phyloP scores from a whole-genome alignment of 1,140 invertebrate species.

The Achatina immaculata region DNA sequence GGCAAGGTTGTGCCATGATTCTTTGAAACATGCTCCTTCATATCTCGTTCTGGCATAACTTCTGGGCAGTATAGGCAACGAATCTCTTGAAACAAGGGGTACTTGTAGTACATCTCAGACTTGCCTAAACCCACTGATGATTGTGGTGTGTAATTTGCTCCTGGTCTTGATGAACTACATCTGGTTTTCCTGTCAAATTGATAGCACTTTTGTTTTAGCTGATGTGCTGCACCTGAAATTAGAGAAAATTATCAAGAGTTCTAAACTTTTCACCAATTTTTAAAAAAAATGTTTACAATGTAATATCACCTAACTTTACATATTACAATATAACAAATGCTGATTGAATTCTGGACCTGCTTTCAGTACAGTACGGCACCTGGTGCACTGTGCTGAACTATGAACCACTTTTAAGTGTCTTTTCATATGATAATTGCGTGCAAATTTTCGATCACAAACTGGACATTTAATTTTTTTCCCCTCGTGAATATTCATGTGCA shows the following conservation, averaged over 20 bases:
- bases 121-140: neutral
- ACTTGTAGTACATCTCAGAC: neutral
- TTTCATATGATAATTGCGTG: constrained; percentile 23
- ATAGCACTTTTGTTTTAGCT: neutral
- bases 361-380: neutral
- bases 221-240: neutral
- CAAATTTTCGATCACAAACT: constrained; percentile 17
- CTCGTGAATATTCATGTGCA: constrained; percentile 11
- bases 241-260: neutral
- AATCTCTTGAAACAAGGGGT: neutral
- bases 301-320: neutral
- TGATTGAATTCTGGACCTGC: constrained; percentile 13
- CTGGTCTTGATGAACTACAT: neutral
- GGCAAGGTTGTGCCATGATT: constrained; percentile 23
- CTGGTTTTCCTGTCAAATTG: neutral
- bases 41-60: neutral
- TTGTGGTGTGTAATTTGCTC: neutral
- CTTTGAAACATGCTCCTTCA: constrained; percentile 25
- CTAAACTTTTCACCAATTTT: neutral
- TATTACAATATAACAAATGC: constrained; percentile 21
- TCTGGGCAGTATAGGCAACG: constrained; percentile 4
- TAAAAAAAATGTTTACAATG: neutral
- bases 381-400: constrained; percentile 17
- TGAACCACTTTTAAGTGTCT: constrained; percentile 16
- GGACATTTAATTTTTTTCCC: constrained; percentile 15